These are phyloP conservation scores for Tipula unca DNA, from an alignment of 2,888 invertebrate species.

Conservation along the genomic window DNA sequence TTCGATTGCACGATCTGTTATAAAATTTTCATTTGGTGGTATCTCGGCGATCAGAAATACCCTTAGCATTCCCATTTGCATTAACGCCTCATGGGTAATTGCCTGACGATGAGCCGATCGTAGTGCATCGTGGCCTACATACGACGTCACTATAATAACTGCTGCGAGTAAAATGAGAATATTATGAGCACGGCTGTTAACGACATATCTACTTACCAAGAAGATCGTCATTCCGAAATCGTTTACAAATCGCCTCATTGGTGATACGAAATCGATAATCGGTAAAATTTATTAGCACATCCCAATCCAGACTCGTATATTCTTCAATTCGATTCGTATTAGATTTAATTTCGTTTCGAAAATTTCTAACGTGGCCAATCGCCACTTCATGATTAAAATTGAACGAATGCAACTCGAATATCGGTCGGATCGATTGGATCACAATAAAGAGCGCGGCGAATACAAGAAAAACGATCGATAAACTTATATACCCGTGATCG, in stretches of 20 bases:
- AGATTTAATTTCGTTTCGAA: background rate
- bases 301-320: background rate
- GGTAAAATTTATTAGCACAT: background rate
- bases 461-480: background rate
- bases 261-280: background rate
- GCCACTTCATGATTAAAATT: background rate
- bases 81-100: slow-evolving; percentile 50
- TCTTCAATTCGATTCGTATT: background rate
- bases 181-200: background rate
- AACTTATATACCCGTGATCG: too few species aligned
- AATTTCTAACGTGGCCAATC: background rate
- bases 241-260: background rate
- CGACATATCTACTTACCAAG: background rate
- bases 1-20: slow-evolving; percentile 48
- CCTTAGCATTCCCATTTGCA: slow-evolving; percentile 50
- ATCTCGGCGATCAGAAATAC: slow-evolving; percentile 61
- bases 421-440: background rate
- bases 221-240: background rate
- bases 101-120: slow-evolving; percentile 62
- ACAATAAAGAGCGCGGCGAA: background rate
- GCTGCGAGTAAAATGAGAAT: too few species aligned
- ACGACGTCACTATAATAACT: slow-evolving; percentile 62
- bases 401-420: background rate
- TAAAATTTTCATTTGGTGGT: slow-evolving; percentile 45
- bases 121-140: slow-evolving; percentile 60